Evolutionary conservation across 2,888 invertebrate species (phyloP).

Genomic region (Dynastes hyllus): DNA sequence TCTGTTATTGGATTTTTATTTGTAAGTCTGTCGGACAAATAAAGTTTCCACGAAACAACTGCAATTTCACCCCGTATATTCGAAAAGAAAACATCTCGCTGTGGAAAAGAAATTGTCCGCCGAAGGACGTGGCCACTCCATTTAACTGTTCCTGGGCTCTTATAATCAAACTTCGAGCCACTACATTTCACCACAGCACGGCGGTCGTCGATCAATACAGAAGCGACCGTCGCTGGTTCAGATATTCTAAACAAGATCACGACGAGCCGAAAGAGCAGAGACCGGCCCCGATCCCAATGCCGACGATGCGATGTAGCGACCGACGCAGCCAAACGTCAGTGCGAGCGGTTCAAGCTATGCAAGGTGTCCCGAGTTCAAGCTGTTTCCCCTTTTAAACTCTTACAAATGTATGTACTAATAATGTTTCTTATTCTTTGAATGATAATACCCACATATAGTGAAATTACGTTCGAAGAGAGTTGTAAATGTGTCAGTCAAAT

Average conservation of each 20-base stretch:
- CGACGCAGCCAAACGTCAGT: slow-evolving; percentile 2
- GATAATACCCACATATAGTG: too few relatives aligned
- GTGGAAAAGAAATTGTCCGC: neutral
- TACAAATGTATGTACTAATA: neutral
- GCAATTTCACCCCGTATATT: neutral
- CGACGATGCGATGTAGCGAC: neutral
- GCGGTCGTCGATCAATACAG: slow-evolving; percentile 40
- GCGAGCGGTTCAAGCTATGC: neutral
- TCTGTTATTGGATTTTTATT: too few relatives aligned
- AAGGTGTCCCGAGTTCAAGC: neutral
- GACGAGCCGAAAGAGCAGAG: slow-evolving; percentile 20
- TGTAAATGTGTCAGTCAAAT: neutral
- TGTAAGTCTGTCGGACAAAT: too few relatives aligned
- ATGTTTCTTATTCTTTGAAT: neutral
- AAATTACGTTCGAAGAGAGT: too few relatives aligned
- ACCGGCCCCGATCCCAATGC: neutral
- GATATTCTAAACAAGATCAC: slow-evolving; percentile 39
- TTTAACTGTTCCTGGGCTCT: slow-evolving; percentile 31
- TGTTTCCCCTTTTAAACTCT: neutral
- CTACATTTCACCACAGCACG: slow-evolving; percentile 33
- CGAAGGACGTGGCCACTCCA: slow-evolving; percentile 1
- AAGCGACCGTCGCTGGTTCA: slow-evolving; percentile 25
- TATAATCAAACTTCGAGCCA: slow-evolving; percentile 45
- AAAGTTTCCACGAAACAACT: too few relatives aligned
- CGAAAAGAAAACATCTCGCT: neutral